Percentiles rank a stretch among this genome's conserved stretches.
These are phyloP conservation scores for Melanotaenia trifasciata DNA, from an alignment of 2,797 vertebrate species.

Conservation along the genomic window DNA sequence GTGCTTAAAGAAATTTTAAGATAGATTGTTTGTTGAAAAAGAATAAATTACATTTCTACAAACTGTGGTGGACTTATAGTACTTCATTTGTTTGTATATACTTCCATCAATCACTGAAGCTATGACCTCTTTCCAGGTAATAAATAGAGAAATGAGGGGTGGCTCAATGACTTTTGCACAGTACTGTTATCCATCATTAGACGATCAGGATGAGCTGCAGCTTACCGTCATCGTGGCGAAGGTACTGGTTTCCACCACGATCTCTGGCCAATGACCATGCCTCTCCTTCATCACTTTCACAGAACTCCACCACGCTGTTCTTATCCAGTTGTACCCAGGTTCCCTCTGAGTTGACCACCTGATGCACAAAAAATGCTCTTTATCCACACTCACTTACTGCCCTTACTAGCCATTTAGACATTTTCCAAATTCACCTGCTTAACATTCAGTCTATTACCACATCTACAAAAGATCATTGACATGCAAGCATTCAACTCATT, in stretches of 20 bases:
- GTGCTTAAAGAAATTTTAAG: background rate
- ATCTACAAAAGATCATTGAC: conserved; percentile 52
- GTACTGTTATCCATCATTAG: background rate
- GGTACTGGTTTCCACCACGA: conserved; percentile 96
- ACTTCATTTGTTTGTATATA: background rate
- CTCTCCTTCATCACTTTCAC: conserved; percentile 98
- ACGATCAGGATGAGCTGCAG: conserved; percentile 11
- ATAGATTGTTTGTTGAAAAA: background rate
- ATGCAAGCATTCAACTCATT: conserved; percentile 60
- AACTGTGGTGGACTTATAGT: background rate
- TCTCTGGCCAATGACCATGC: conserved; percentile 98
- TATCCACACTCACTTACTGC: conserved; percentile 58
- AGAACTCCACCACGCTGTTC: conserved; percentile 99
- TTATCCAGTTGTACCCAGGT: conserved; percentile 99
- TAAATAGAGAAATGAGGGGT: background rate
- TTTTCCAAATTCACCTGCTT: conserved; percentile 17
- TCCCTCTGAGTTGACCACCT: conserved; percentile 98
- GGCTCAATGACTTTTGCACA: background rate
- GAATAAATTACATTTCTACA: background rate
- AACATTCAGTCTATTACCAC: conserved; percentile 27
- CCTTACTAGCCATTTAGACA: conserved; percentile 23
- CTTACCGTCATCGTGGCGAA: conserved; percentile 96
- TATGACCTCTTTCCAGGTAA: background rate
- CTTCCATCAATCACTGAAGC: background rate
- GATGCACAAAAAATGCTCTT: conserved; percentile 83